Evolutionary conservation across 1,140 invertebrate genomes (phyloP).

Genomic region (Drosophila tani): DNA sequence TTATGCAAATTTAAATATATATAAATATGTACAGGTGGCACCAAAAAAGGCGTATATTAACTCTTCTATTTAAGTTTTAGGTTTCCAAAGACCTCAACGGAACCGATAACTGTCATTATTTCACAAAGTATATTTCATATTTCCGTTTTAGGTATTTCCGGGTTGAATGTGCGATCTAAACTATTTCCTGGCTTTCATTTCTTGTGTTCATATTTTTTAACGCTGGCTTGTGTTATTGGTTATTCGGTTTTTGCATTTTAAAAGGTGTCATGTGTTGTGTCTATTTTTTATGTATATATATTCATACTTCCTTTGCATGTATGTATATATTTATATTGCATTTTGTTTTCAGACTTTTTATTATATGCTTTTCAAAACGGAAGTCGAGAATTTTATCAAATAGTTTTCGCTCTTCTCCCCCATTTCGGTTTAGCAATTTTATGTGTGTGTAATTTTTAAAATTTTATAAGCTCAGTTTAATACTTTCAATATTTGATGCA

Average conservation of each 20-base stretch:
- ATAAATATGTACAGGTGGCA: constrained; percentile 37
- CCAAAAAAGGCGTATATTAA: constrained; percentile 19
- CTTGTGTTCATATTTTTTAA: constrained; percentile 1
- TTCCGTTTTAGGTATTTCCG: background rate
- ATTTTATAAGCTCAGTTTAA: constrained; percentile 83
- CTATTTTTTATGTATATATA: constrained; percentile 44
- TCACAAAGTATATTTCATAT: constrained; percentile 23
- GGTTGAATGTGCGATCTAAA: constrained; percentile 20
- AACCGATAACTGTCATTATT: constrained; percentile 25
- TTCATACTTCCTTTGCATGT: constrained; percentile 67
- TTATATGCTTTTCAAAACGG: constrained; percentile 71
- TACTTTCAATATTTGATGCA: constrained; percentile 76
- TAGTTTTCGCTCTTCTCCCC: constrained; percentile 51
- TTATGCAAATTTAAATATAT: constrained; percentile 14
- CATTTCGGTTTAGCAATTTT: constrained; percentile 22
- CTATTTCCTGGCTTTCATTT: constrained; percentile 9
- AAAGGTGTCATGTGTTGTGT: constrained; percentile 39
- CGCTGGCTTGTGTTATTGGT: constrained; percentile 10
- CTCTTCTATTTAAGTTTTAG: background rate
- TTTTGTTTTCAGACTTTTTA: constrained; percentile 75
- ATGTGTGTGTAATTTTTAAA: constrained; percentile 41
- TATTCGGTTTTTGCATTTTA: constrained; percentile 39
- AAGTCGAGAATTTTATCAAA: constrained; percentile 75
- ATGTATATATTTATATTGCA: constrained; percentile 37
- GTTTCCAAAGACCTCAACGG: constrained; percentile 5